Evolutionary conservation across 2,888 invertebrate species (phyloP).

Genomic region (Andrena hattorfiana): DNA sequence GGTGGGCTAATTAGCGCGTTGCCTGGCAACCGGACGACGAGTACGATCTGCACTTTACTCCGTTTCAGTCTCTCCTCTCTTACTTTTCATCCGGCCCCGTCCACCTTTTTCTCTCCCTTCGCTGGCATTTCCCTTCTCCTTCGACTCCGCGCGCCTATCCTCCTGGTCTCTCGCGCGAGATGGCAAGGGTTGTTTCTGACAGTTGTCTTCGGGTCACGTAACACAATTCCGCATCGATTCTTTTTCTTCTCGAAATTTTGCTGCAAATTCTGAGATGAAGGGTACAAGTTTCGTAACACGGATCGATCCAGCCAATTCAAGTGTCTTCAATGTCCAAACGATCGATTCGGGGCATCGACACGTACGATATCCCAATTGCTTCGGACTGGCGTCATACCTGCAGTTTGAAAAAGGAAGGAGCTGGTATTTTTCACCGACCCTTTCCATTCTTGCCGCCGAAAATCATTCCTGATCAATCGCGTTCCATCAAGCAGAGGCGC

Average conservation of each 20-base stretch:
- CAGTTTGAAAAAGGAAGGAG: background rate
- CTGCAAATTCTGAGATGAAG: constrained; percentile 11
- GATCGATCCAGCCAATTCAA: constrained; percentile 23
- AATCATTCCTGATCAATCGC: constrained; percentile 38
- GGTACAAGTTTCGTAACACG: constrained; percentile 20
- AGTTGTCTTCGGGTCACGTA: background rate
- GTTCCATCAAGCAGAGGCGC: background rate
- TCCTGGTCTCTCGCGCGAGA: background rate
- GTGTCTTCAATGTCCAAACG: background rate
- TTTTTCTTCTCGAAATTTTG: background rate
- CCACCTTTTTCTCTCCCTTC: constrained; percentile 38
- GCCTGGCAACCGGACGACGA: constrained; percentile 83
- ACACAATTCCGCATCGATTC: background rate
- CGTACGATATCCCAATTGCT: background rate
- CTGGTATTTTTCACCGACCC: background rate
- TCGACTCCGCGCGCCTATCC: constrained; percentile 23
- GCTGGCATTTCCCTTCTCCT: constrained; percentile 52
- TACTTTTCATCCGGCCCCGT: constrained; percentile 47
- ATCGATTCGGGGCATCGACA: background rate
- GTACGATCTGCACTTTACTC: constrained; percentile 81
- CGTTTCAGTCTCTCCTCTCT: constrained; percentile 63
- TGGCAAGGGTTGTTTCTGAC: background rate
- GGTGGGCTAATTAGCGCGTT: constrained; percentile 85
- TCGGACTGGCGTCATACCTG: background rate
- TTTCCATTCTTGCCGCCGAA: background rate